Conservation (phyloP, 2,797 vertebrate species). For the Oreochromis grahami region DNA sequence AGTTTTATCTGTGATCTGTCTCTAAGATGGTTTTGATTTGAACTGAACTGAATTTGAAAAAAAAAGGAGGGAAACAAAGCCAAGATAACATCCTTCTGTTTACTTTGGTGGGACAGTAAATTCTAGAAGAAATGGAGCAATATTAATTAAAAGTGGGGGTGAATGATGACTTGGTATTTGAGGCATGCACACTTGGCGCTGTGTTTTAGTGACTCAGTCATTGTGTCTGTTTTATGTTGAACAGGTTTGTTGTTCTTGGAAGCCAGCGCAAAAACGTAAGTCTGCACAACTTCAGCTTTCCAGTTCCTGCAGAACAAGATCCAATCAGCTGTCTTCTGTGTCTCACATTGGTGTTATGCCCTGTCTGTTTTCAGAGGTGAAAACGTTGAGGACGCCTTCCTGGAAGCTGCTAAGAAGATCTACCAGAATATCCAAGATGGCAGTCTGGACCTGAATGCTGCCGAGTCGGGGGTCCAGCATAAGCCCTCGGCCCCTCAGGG, state of each 20-base stretch:
- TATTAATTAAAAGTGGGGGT: neutral
- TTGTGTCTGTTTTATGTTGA: neutral
- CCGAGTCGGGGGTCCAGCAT: conserved; percentile 97
- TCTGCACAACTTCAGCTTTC: conserved; percentile 23
- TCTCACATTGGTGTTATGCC: neutral
- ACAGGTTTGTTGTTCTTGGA: conserved; percentile 96
- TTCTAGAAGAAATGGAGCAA: neutral
- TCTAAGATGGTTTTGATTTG: neutral
- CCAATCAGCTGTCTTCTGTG: neutral
- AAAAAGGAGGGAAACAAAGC: neutral
- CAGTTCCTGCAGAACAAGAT: neutral
- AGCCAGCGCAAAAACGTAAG: conserved; percentile 99
- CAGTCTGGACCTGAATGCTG: conserved; percentile 98
- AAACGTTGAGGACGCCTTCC: conserved; percentile 97
- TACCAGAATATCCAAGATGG: conserved; percentile 99
- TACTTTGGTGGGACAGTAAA: neutral
- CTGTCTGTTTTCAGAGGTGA: conserved; percentile 81
- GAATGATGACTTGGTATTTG: neutral
- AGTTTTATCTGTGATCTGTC: neutral
- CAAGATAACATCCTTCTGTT: neutral
- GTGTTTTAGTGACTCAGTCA: neutral
- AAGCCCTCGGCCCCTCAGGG: conserved; percentile 98
- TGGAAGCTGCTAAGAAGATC: conserved; percentile 99
- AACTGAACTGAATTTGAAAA: neutral
- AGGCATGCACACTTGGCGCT: neutral